Evolutionary conservation across 2,888 invertebrate species (phyloP), one percentile per base, ranked within the genome.

Genomic region (Bursaphelenchus okinawaensis): DNA sequence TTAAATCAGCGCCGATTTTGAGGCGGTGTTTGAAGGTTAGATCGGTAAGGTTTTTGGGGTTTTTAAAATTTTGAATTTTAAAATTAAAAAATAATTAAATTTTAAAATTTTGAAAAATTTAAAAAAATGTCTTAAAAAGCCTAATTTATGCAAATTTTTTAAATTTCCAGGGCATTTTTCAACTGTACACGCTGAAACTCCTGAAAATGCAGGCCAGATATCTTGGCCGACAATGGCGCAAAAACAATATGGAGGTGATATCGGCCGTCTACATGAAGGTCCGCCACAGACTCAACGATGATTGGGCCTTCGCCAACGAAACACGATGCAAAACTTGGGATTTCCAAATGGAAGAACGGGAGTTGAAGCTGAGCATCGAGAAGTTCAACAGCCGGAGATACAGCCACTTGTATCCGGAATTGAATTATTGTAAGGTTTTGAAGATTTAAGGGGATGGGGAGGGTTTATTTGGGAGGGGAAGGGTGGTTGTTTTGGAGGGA

Each of bases 171-270:
- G 78, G 78, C 20, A 68, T 98, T 88, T 91, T 96, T 88, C 98
- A 99, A 85, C 87, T 98, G 75, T 99, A 98, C 84, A 92, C 95
- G 9, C 86, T 99, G 68, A 99, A 99, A 84, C 86, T 99, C 65
- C 86, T 99, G 16, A 99, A 99, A 86, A 95, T 98, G 93, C 98
- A 99, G 86, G 95, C 96, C 0, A 94, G 96, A 83, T 98, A 96
- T 85, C 88, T 99, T 77, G 98, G 98, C 0, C 87, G 98, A 12
- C 96, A 98, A 83, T 99, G 98, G 98, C 88, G 98, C 57, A 96
- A 96, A 84, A 91, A 92, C 0, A 98, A 99, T 83, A 98, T 99
- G 95, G 96, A 95, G 84, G 94, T 94, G 0, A 93, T 99, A 86
- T 95, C 95, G 83, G 94, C 95, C 66, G 99, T 99, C 82, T 99